These are phyloP conservation scores for Rhombomys opimus DNA, from an alignment of 2,113 vertebrate species.

Conservation along the genomic window DNA sequence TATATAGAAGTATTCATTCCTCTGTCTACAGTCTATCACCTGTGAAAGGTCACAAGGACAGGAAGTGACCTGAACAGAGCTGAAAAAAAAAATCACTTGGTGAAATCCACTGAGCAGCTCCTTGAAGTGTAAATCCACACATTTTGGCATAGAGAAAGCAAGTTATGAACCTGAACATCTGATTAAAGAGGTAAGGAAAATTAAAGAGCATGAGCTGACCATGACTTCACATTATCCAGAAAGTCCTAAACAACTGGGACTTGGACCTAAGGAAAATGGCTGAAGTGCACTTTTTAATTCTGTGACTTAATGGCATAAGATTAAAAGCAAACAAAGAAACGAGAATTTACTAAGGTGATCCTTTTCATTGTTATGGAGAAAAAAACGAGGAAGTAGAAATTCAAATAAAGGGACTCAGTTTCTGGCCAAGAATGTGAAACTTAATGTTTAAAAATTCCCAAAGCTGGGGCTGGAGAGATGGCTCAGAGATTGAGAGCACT, in stretches of 20 bases:
- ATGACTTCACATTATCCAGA: not conserved
- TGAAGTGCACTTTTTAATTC: not conserved
- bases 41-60: not conserved
- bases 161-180: constrained; percentile 28
- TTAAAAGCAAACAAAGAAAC: not conserved
- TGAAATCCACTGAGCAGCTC: not conserved
- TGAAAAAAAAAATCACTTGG: not conserved
- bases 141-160: not conserved
- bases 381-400: not conserved
- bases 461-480: not conserved
- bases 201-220: not conserved
- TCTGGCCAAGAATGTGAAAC: not conserved
- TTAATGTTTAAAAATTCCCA: not conserved
- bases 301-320: not conserved
- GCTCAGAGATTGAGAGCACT: no score
- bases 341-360: not conserved
- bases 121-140: not conserved
- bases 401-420: not conserved
- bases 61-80: not conserved
- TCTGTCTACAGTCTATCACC: not conserved
- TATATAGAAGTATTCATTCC: not conserved
- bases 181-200: constrained; percentile 41
- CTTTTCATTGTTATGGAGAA: not conserved
- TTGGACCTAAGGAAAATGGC: not conserved
- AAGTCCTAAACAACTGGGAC: not conserved